Evolutionary conservation across 2,888 invertebrate genomes (phyloP).

Genomic region (Camponotus fellah): DNA sequence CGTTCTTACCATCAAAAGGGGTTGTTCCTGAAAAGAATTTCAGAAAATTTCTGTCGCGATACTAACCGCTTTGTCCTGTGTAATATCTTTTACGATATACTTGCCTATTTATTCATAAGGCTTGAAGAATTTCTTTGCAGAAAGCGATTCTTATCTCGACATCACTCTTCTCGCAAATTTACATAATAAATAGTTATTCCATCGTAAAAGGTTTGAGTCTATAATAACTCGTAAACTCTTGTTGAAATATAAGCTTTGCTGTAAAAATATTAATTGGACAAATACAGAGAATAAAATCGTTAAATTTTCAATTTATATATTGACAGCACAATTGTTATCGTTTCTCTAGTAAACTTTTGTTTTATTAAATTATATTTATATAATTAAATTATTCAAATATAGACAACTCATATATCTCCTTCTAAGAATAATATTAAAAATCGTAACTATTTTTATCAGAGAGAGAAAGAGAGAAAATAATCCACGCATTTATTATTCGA

Average conservation of each 20-base stretch:
- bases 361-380: too few relatives aligned
- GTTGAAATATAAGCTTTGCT: neutral
- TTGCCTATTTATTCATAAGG: constrained; percentile 46
- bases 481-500: neutral
- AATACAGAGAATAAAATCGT: neutral
- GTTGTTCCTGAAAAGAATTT: constrained; percentile 26
- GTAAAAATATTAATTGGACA: neutral
- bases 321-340: neutral
- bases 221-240: neutral
- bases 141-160: constrained; percentile 20
- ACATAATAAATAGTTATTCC: neutral
- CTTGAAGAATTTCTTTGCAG: constrained; percentile 2
- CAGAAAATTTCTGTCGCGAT: constrained; percentile 33
- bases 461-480: neutral
- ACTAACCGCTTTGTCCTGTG: neutral
- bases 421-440: neutral
- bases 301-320: neutral
- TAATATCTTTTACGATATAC: constrained; percentile 14
- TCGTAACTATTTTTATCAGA: neutral
- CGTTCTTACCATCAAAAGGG: constrained; percentile 30
- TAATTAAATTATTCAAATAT: neutral
- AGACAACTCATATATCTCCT: neutral
- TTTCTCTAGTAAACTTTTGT: neutral
- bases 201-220: neutral
- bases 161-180: constrained; percentile 17